Conservation (phyloP, 2,797 vertebrate species). For the Tragopan temminckii region DNA sequence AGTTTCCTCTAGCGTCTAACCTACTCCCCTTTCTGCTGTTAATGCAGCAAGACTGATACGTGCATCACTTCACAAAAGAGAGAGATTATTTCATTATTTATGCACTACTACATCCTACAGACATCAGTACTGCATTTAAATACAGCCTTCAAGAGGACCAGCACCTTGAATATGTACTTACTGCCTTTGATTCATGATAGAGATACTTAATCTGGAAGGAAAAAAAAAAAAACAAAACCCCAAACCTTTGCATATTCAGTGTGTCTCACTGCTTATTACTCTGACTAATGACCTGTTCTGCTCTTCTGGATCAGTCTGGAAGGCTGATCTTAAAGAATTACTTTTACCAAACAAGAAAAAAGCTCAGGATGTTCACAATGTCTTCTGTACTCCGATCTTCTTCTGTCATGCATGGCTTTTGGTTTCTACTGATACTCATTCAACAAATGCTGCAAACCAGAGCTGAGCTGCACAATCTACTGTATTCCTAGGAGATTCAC, state of each 20-base stretch:
- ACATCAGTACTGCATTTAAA: not conserved
- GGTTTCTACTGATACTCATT: not conserved
- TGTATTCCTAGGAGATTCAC: not conserved
- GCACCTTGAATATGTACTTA: not conserved
- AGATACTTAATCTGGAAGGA: not conserved
- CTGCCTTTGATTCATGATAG: not conserved
- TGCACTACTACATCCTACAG: not conserved
- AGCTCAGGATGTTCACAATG: too few relatives aligned
- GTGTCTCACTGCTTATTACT: not conserved
- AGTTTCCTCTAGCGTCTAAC: not conserved
- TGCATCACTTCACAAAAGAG: not conserved
- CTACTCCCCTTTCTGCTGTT: not conserved
- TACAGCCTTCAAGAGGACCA: not conserved
- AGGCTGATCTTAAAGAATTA: not conserved
- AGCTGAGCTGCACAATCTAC: not conserved
- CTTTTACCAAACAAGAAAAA: not conserved
- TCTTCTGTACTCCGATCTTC: not conserved
- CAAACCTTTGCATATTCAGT: not conserved
- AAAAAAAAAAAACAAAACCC: accelerated
- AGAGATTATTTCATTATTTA: conserved; percentile 20
- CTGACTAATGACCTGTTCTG: not conserved
- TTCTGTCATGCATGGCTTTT: not conserved
- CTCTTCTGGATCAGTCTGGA: not conserved
- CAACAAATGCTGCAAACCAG: not conserved
- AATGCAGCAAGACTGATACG: not conserved